These are phyloP conservation scores for Oplegnathus fasciatus DNA, from an alignment of 2,113 vertebrate genomes.

Conservation along the genomic window DNA sequence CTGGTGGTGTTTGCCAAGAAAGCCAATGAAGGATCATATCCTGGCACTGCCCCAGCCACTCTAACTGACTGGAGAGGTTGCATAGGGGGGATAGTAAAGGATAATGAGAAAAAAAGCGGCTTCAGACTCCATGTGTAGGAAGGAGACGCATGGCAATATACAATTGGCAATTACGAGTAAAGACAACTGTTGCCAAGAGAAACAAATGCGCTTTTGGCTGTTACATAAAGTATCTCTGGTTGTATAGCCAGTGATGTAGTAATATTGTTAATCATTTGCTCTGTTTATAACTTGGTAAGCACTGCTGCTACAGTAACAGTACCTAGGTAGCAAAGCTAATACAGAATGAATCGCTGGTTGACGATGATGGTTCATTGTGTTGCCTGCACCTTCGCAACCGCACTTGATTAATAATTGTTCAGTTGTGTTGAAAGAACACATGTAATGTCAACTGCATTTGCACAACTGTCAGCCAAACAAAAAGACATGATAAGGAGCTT, in stretches of 20 bases:
- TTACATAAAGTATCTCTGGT: not conserved
- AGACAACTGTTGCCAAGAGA: not conserved
- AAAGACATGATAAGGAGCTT: not conserved
- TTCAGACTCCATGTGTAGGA: not conserved
- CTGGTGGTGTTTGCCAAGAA: not conserved
- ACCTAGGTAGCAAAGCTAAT: not conserved
- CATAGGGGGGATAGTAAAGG: not conserved
- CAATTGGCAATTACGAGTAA: not conserved
- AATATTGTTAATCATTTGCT: not conserved
- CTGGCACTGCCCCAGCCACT: not conserved
- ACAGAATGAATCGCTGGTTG: not conserved
- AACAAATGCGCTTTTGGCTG: not conserved
- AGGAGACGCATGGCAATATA: not conserved
- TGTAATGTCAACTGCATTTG: not conserved
- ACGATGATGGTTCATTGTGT: not conserved
- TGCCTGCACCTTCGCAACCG: not conserved
- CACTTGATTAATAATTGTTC: not conserved
- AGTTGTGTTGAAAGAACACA: not conserved
- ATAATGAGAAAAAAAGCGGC: not conserved
- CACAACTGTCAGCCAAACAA: not conserved
- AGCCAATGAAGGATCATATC: not conserved
- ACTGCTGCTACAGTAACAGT: not conserved
- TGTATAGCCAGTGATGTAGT: not conserved
- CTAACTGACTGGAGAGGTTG: not conserved
- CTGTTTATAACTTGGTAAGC: not conserved